Evolutionary conservation across 2,113 vertebrate species (phyloP).

Genomic region (Actenoides hombroni): DNA sequence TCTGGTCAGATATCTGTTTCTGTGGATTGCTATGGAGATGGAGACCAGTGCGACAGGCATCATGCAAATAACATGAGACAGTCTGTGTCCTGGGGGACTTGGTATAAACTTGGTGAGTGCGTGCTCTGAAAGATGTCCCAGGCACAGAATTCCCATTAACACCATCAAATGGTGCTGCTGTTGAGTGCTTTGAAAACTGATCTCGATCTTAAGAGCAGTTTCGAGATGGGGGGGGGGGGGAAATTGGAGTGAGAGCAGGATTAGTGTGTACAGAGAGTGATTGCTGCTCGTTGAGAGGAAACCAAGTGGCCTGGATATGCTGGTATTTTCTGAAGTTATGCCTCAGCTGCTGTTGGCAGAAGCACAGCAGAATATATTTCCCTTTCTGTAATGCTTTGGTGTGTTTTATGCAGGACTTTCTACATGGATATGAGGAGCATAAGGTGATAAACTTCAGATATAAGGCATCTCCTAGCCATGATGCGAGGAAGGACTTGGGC

Average conservation of each 20-base stretch:
- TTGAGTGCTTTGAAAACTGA: not conserved
- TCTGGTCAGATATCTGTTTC: not conserved
- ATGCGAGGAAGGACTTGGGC: not conserved
- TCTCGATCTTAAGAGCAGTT: not conserved
- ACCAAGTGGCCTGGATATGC: not conserved
- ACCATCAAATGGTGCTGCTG: not conserved
- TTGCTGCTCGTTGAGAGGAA: not conserved
- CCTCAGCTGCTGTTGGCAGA: not conserved
- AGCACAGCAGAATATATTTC: not conserved
- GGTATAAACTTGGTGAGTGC: fast-evolving
- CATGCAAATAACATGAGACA: not conserved
- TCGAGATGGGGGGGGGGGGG: not conserved
- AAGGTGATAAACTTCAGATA: not conserved
- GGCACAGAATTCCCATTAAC: not conserved
- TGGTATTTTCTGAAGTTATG: not conserved
- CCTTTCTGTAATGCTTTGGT: not conserved
- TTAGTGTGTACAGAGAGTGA: not conserved
- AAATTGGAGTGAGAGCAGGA: not conserved
- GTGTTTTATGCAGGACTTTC: not conserved
- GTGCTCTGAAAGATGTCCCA: fast-evolving
- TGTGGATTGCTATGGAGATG: not conserved
- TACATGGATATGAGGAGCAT: fast-evolving
- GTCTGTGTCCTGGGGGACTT: not conserved
- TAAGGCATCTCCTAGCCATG: fast-evolving
- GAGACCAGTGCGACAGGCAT: not conserved